Evolutionary conservation across 2,113 vertebrate species (phyloP).

Genomic region (Nannospalax galili): DNA sequence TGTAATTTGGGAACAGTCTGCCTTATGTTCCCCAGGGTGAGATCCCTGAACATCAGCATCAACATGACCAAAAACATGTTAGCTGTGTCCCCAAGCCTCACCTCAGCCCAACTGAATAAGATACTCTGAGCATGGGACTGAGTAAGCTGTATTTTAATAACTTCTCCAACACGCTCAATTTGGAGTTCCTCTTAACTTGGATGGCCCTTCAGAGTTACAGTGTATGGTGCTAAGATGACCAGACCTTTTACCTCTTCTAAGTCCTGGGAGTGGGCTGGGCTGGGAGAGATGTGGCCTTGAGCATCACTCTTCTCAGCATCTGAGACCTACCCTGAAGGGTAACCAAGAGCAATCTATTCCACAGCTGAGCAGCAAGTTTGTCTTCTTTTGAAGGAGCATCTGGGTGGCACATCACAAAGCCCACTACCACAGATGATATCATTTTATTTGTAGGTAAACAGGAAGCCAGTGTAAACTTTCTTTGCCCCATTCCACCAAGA

Average conservation of each 20-base stretch:
- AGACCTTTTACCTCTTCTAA: neutral
- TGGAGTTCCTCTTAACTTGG: neutral
- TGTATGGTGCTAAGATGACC: neutral
- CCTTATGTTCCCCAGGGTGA: neutral
- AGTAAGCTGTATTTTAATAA: neutral
- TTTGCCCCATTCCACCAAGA: neutral
- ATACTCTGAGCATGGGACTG: neutral
- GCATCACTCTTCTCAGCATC: neutral
- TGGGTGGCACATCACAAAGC: neutral
- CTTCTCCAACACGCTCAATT: neutral
- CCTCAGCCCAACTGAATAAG: neutral
- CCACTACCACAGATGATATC: neutral
- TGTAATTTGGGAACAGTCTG: neutral
- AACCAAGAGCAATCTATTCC: neutral
- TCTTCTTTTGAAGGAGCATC: neutral
- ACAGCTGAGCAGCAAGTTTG: neutral
- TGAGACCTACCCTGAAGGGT: neutral
- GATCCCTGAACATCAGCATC: neutral
- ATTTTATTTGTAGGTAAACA: neutral
- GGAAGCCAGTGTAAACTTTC: neutral
- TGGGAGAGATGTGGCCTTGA: neutral
- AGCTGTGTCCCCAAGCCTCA: neutral
- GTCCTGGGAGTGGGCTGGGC: neutral
- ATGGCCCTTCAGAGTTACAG: neutral
- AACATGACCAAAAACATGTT: neutral